A percentile compares a stretch with the other conserved stretches of the same genome.
These are phyloP conservation scores for Tanaodytes sp. DNA, from an alignment of 2,888 invertebrate genomes.

Conservation along the genomic window DNA sequence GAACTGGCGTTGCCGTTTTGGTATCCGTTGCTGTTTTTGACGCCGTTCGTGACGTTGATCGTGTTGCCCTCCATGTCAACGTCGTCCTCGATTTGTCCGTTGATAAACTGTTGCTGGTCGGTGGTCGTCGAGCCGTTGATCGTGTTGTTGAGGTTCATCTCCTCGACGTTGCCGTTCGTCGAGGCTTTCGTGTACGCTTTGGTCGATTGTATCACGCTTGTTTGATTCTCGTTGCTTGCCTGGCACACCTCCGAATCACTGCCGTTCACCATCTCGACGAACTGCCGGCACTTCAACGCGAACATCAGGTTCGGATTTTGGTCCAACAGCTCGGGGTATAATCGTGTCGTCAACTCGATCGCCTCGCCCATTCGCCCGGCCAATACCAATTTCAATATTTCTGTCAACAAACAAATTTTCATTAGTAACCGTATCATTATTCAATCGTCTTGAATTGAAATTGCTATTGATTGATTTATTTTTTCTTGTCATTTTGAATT, in stretches of 20 bases:
- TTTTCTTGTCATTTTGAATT: too few species aligned
- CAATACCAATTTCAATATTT: conserved; percentile 92
- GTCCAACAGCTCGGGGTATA: conserved; percentile 95
- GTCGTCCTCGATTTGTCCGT: conserved; percentile 72
- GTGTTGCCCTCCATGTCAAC: conserved; percentile 76
- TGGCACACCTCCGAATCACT: conserved; percentile 82
- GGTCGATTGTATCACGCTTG: conserved; percentile 89
- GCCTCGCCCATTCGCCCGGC: conserved; percentile 96
- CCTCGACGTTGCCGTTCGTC: conserved; percentile 72
- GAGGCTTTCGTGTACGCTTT: conserved; percentile 73
- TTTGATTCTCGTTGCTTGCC: conserved; percentile 74
- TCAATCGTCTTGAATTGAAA: too few species aligned
- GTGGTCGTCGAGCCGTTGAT: conserved; percentile 72
- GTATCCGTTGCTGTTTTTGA: conserved; percentile 75
- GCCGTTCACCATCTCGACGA: conserved; percentile 98
- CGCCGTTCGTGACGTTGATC: conserved; percentile 71
- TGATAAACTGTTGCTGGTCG: conserved; percentile 71
- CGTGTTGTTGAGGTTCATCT: conserved; percentile 75
- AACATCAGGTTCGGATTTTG: conserved; percentile 92
- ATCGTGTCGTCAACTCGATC: conserved; percentile 88
- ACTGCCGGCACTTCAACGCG: conserved; percentile 97
- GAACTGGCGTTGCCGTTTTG: conserved; percentile 76
- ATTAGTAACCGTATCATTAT: background rate
- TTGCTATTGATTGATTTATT: too few species aligned
- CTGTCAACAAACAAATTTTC: conserved; percentile 74